A percentile compares a stretch with the other conserved stretches of the same genome.
Evolutionary conservation across 2,113 vertebrate species (phyloP).

Genomic region (Gopherus flavomarginatus): DNA sequence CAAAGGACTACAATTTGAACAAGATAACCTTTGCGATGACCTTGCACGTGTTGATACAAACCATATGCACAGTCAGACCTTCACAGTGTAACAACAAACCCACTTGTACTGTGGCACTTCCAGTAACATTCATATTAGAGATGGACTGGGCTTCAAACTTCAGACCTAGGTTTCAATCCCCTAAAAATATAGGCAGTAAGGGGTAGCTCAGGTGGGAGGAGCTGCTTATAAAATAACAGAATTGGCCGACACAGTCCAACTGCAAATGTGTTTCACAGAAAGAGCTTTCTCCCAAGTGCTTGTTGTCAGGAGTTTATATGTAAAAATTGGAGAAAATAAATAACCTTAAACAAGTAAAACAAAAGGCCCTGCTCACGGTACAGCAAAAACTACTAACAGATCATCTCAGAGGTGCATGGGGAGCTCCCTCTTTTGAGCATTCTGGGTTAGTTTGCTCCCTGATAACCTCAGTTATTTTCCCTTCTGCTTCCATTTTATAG

Average conservation of each 20-base stretch:
- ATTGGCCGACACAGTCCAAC: neutral
- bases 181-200: neutral
- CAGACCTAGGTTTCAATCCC: neutral
- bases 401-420: slow-evolving; percentile 7
- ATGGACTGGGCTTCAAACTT: neutral
- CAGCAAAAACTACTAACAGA: neutral
- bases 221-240: neutral
- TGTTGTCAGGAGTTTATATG: slow-evolving; percentile 26
- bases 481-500: slow-evolving; percentile 20
- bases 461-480: neutral
- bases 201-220: neutral
- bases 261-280: neutral
- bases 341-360: neutral
- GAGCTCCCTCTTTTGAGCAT: slow-evolving; percentile 14
- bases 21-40: slow-evolving; percentile 70
- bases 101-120: neutral
- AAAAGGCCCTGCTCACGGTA: slow-evolving; percentile 3
- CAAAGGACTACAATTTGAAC: slow-evolving; percentile 67
- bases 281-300: neutral
- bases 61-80: slow-evolving; percentile 20
- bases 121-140: neutral
- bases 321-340: slow-evolving; percentile 19
- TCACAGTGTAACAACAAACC: slow-evolving; percentile 17
- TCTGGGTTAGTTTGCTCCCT: slow-evolving; percentile 24
- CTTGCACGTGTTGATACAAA: slow-evolving; percentile 67